Base-by-base conservation (phyloP, 2,888 invertebrate species). In the Doris montereyensis region DNA sequence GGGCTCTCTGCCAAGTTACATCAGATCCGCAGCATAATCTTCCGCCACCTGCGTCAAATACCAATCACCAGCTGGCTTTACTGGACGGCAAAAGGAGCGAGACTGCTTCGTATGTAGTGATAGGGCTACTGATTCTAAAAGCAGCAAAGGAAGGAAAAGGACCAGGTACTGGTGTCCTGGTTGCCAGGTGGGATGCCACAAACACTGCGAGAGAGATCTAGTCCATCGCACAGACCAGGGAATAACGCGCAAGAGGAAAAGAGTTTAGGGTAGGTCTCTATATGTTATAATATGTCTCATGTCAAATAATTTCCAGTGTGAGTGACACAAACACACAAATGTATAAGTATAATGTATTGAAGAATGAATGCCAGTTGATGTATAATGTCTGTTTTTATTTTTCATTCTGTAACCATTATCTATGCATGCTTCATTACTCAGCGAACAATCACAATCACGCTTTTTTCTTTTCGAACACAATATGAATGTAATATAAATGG, bases 31-130 rank as follows among this genome's bases (percentile, higher is more conserved):
- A 13, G 4, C 4, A 28, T 26, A 3, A 10, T 24, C 26, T 13
- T 17, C 3, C 5, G 8, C 67, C 67, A 28, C 17, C 62, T 17
- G 5, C 32, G 58, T 5, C 13, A 13, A 21, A 2, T 73, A 28
- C 13, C 34, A 5, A 35, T 4, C 77, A 77, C 62, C 30, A 21
- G 1, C 35, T 77, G 2, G 52, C 32, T 1, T 52, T 62, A 26
- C 72, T 77, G 3, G 60, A 32, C 1, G 77, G 77, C 5, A 77
- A 35, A 62, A 77, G 21, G 77, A 77, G 21, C 71, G 52, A n/a
- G 72, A 77, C 60, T 77, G 77, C 72, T 60, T 52, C 35, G 72
- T 72, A 1, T 77, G 76, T 41, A 76, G 68, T 28, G 32, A 68
- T 68, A 67, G 74, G 30, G 4, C 21, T 10, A 32, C 21, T n/a